A percentile compares a stretch with the other conserved stretches of the same genome.
Conservation (phyloP, 1,140 invertebrate genomes). For the Leptinotarsa defecta region DNA sequence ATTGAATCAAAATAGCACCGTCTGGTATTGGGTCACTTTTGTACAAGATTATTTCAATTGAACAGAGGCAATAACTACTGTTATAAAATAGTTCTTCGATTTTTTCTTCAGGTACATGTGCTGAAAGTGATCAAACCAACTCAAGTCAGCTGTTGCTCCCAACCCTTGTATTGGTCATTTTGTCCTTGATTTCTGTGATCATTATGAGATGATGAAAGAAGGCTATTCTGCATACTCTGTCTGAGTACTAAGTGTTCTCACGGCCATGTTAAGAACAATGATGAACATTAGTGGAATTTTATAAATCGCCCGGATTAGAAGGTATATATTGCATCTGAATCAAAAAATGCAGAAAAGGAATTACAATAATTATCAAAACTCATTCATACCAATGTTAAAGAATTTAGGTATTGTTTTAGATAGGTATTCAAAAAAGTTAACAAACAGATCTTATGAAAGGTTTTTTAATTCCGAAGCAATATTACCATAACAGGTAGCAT, state of each 20-base stretch:
- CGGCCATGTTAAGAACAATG: slow-evolving; percentile 9
- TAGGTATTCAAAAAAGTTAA: not conserved
- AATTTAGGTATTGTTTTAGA: slow-evolving; percentile 29
- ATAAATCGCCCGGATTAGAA: not conserved
- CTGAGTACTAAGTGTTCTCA: slow-evolving; percentile 46
- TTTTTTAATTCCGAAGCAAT: not conserved
- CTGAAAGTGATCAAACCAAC: slow-evolving; percentile 42
- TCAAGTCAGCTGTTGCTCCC: slow-evolving; percentile 40
- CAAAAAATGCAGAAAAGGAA: not conserved
- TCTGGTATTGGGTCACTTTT: too few species aligned
- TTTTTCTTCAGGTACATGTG: slow-evolving; percentile 50
- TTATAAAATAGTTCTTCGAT: not conserved
- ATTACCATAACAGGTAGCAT: not conserved
- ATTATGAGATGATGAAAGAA: slow-evolving; percentile 51
- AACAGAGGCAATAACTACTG: not conserved
- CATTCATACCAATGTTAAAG: slow-evolving; percentile 10
- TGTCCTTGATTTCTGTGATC: slow-evolving; percentile 30
- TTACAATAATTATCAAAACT: not conserved
- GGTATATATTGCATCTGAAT: not conserved
- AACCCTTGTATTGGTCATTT: slow-evolving; percentile 36
- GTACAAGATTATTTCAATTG: too few species aligned
- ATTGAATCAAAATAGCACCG: too few species aligned
- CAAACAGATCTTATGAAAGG: not conserved
- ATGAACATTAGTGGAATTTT: slow-evolving; percentile 27
- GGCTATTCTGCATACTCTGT: slow-evolving; percentile 42